phyloP scores from a whole-genome alignment of 2,888 invertebrate genomes.

The Drosophila melanosoma region DNA sequence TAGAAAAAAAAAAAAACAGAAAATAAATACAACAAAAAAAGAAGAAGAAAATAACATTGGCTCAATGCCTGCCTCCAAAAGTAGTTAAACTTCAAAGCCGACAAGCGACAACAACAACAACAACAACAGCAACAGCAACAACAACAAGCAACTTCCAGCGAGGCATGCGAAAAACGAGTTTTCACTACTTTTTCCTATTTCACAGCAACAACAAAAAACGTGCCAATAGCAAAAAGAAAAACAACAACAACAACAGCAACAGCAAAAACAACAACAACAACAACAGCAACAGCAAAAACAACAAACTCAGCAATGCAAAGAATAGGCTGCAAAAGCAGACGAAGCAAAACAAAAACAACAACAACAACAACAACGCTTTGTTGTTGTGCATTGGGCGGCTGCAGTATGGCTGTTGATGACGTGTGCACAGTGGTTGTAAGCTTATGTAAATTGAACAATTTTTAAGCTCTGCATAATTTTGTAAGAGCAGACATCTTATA shows the following conservation, averaged over 20 bases:
- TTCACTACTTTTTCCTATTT: conserved; percentile 79
- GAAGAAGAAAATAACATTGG: conserved; percentile 17
- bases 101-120: conserved; percentile 32
- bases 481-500: background rate
- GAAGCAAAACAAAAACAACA: conserved; percentile 36
- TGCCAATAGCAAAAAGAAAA: conserved; percentile 40
- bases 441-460: background rate
- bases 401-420: conserved; percentile 47
- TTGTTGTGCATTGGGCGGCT: conserved; percentile 24
- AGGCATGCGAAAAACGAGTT: conserved; percentile 65
- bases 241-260: background rate
- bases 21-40: conserved; percentile 4
- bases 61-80: conserved; percentile 65
- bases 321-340: conserved; percentile 44
- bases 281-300: conserved; percentile 1
- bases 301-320: conserved; percentile 31
- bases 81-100: conserved; percentile 75
- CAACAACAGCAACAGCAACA: conserved; percentile 28
- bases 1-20: conserved; percentile 1
- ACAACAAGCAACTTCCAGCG: conserved; percentile 26
- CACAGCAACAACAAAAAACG: conserved; percentile 53
- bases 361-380: conserved; percentile 30
- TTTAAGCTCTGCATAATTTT: background rate
- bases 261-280: conserved; percentile 12
- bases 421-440: conserved; percentile 50